Conservation (phyloP, 2,888 invertebrate genomes). For the Leucozona laternaria region DNA sequence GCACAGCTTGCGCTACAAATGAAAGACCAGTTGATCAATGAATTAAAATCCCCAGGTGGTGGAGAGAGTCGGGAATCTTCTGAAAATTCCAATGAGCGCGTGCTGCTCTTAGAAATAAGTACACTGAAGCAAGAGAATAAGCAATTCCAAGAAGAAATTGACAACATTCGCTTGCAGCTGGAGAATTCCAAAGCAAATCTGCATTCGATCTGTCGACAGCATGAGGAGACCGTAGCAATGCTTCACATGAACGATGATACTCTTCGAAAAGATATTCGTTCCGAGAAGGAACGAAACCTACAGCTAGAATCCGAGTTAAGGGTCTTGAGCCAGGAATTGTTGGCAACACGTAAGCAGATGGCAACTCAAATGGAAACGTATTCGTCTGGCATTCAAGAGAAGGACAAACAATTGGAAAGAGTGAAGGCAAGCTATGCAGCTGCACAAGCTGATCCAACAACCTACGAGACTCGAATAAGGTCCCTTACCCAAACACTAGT, state of each 20-base stretch:
- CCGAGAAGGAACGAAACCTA: slow-evolving; percentile 84
- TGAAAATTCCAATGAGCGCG: slow-evolving; percentile 74
- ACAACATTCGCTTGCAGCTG: slow-evolving; percentile 77
- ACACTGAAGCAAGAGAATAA: slow-evolving; percentile 84
- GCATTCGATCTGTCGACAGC: slow-evolving; percentile 76
- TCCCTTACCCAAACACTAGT: slow-evolving; percentile 92
- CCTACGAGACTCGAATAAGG: slow-evolving; percentile 83
- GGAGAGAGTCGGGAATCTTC: slow-evolving; percentile 17
- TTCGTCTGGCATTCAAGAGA: slow-evolving; percentile 79
- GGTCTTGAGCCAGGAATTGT: slow-evolving; percentile 82
- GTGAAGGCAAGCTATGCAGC: slow-evolving; percentile 82
- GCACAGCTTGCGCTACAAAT: slow-evolving; percentile 90
- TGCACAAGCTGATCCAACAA: slow-evolving; percentile 78
- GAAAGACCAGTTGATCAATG: slow-evolving; percentile 89
- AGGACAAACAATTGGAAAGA: slow-evolving; percentile 85
- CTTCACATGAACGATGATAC: slow-evolving; percentile 78
- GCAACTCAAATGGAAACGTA: slow-evolving; percentile 80
- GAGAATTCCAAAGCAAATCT: slow-evolving; percentile 76
- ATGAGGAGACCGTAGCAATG: slow-evolving; percentile 75
- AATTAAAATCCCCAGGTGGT: slow-evolving; percentile 83
- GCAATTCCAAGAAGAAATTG: slow-evolving; percentile 78
- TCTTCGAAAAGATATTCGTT: slow-evolving; percentile 78
- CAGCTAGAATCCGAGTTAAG: slow-evolving; percentile 82
- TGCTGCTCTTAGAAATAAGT: slow-evolving; percentile 86
- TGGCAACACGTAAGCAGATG: slow-evolving; percentile 82